Evolutionary conservation across 2,113 vertebrate genomes (phyloP), one percentile per base, ranked within the genome.

Genomic region (Rissa tridactyla): DNA sequence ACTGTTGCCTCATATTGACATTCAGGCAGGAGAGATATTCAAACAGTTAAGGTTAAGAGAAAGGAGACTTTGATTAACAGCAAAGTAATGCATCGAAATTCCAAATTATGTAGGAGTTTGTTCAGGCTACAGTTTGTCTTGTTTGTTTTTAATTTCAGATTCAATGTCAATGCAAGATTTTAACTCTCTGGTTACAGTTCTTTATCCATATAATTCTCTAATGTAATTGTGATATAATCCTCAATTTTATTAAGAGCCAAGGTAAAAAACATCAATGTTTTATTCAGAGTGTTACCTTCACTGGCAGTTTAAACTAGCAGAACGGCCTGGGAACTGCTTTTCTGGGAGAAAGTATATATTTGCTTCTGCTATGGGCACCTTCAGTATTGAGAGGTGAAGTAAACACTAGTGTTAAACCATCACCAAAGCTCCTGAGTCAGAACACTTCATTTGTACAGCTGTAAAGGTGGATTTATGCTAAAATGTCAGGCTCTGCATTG

Each of bases 61-160:
- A 95, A 97, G 96, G 93, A 51, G 86, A 97, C 94, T 97, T 97
- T 95, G 96, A 97, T 97, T 97, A 97, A 92, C 95, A 96, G 80
- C 81, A 55, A 81, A 95, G 88, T 80, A 94, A 80, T 88, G 86
- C 94, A 96, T 88, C 5, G 23, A 94, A 97, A 92, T 96, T 83
- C 96, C 92, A 96, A 95, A 96, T 96, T 87, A 94, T 88, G 86
- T 90, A 76, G 94, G 86, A 95, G 90, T 79, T 80, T 30, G 15
- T 69, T 77, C 92, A 78, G 83, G 84, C 72, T 79, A 32, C 81
- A 80, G 8, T 73, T 91, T 82, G 58, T 88, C 72, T 87, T 97
- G 82, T 94, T 96, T 97, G 91, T 88, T 97, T 96, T 96, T 95
- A 73, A 93, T 97, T 96, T 95, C 87, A 82, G 62, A 86, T 88